Evolutionary conservation across 2,888 invertebrate species (phyloP).

Genomic region (Osedax frankpressi): DNA sequence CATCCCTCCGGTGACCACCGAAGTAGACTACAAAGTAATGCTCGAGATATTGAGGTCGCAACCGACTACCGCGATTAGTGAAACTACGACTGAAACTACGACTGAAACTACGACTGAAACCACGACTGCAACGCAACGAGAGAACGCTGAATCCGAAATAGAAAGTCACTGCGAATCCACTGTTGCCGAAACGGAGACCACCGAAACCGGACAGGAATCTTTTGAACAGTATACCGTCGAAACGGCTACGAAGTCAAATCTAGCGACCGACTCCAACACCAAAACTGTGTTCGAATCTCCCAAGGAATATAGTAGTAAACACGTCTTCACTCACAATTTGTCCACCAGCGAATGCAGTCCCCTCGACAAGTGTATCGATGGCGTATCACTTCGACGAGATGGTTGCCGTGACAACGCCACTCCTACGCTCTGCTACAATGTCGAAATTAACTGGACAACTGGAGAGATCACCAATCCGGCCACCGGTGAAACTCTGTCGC

Average conservation of each 20-base stretch:
- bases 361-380: neutral
- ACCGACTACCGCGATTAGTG: neutral
- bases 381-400: neutral
- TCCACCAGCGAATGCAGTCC: too few relatives aligned
- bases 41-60: neutral
- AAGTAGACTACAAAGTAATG: neutral
- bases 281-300: too few relatives aligned
- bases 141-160: neutral
- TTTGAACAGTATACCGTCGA: too few relatives aligned
- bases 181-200: too few relatives aligned
- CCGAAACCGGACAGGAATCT: too few relatives aligned
- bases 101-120: neutral
- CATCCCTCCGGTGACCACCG: neutral
- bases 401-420: neutral
- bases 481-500: slow-evolving; percentile 58
- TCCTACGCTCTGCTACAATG: neutral
- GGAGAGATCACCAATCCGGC: slow-evolving; percentile 55
- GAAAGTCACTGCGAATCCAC: too few relatives aligned
- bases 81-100: neutral
- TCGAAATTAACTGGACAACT: slow-evolving; percentile 47
- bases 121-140: too few relatives aligned
- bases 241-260: too few relatives aligned
- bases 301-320: too few relatives aligned
- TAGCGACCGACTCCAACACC: too few relatives aligned
- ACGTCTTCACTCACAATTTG: too few relatives aligned